Evolutionary conservation across 2,888 invertebrate species (phyloP), one percentile per base, ranked within the genome.

Genomic region (Ophraella communa): DNA sequence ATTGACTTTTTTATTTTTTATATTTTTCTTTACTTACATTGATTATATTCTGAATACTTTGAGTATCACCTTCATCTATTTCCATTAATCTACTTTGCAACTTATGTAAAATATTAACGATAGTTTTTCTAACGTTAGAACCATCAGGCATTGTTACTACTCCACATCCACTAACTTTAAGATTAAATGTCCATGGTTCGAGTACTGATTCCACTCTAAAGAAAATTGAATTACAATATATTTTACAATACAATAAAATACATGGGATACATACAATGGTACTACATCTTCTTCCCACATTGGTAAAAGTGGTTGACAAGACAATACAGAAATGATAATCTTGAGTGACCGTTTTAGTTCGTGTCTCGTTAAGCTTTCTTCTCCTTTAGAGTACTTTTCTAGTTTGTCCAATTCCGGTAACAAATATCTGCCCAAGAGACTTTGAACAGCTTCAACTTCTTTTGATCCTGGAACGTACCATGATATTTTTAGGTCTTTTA

Each of bases 401-500:
- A 95, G 83, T 58, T 83, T 84, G 1, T 81, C 78, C 56, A 92
- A 78, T 78, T 91, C 90, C 0, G 88, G 87, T 39, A 87, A 82
- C 65, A 94, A 79, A 79, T 90, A 92, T 71, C 86, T 85, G 64
- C 86, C 84, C 11, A 91, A 81, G 7, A 96, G 77, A 74, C 84
- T 83, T 73, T 90, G 88, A 1, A 91, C 88, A 66, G 88, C 87
- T 0, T 82, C 80, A 0, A 91, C 85, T 78, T 95, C 95, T 39
- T 86, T 87, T 20, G 85, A 83, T 20, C 84, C 87, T 0, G 96
- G 95, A 51, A 90, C 83, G 76, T 93, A 92, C 94, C 94, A 96
- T 42, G 88, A 83, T 18, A 94, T 83, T 5, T 88, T 84, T 17
- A 91, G 83, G 23, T 89, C 85, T 60, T 89, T 84, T 18, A 92